Percentiles rank a stretch among this genome's conserved stretches.
Evolutionary conservation across 2,113 vertebrate genomes (phyloP).

Genomic region (Cricetomys ansorgei): DNA sequence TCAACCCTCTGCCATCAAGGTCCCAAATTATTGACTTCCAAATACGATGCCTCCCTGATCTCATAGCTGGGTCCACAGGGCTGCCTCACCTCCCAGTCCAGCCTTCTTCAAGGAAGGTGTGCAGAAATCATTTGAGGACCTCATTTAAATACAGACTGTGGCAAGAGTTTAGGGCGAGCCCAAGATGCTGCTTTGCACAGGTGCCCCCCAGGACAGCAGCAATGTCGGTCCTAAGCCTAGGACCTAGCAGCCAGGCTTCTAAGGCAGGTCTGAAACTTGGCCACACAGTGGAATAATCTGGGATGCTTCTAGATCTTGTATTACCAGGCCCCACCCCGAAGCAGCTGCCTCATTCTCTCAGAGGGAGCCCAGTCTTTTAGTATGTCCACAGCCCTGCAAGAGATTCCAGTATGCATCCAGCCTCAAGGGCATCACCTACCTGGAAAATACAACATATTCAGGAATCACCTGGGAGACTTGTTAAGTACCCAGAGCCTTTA

Average conservation of each 20-base stretch:
- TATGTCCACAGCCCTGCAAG: background rate
- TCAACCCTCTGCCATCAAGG: too few relatives aligned
- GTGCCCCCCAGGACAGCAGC: fast-evolving
- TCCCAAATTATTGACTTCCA: background rate
- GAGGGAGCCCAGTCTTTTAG: too few relatives aligned
- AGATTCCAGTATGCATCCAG: background rate
- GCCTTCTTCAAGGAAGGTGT: background rate
- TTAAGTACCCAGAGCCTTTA: background rate
- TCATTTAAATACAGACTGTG: background rate
- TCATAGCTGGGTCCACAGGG: background rate
- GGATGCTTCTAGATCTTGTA: background rate
- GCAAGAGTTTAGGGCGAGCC: background rate
- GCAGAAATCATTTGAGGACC: too few relatives aligned
- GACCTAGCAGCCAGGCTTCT: too few relatives aligned
- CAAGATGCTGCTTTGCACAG: background rate
- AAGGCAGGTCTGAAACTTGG: background rate
- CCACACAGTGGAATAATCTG: background rate
- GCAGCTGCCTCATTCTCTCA: background rate
- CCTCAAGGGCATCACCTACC: background rate
- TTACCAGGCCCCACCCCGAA: background rate
- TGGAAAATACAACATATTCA: background rate
- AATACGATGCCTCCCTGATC: background rate
- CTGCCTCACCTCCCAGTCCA: background rate
- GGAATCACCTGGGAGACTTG: background rate
- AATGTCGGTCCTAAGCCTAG: background rate